Percentiles rank a stretch among this genome's conserved stretches.
Evolutionary conservation across 2,113 vertebrate genomes (phyloP).

Genomic region (Apteryx mantelli): DNA sequence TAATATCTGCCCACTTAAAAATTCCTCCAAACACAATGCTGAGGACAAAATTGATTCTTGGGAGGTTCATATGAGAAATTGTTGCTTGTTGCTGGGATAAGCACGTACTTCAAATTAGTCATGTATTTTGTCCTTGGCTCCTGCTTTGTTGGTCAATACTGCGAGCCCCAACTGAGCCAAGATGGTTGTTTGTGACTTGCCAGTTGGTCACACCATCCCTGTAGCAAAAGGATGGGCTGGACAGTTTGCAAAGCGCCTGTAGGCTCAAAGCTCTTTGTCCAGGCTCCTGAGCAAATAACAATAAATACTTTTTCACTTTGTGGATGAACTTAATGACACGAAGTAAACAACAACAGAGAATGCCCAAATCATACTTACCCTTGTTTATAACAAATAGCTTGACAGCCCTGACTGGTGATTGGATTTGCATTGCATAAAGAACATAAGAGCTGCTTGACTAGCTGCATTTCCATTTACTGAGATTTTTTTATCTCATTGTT

Average conservation of each 20-base stretch:
- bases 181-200: neutral
- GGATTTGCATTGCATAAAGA: neutral
- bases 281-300: neutral
- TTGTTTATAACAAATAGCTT: neutral
- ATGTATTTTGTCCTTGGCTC: slow-evolving; percentile 6
- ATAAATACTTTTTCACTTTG: neutral
- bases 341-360: slow-evolving; percentile 14
- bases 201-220: neutral
- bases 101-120: neutral
- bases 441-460: neutral
- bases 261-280: neutral
- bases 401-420: neutral
- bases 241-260: neutral
- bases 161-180: neutral
- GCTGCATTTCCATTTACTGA: slow-evolving; percentile 47
- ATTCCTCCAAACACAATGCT: neutral
- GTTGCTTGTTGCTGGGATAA: neutral
- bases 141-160: too few relatives aligned
- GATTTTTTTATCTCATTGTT: neutral
- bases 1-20: neutral
- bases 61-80: neutral
- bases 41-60: neutral
- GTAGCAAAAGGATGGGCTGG: neutral
- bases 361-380: neutral
- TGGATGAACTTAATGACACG: neutral